Conservation (phyloP, 2,888 invertebrate species). For the Oegoconia quadripuncta region DNA sequence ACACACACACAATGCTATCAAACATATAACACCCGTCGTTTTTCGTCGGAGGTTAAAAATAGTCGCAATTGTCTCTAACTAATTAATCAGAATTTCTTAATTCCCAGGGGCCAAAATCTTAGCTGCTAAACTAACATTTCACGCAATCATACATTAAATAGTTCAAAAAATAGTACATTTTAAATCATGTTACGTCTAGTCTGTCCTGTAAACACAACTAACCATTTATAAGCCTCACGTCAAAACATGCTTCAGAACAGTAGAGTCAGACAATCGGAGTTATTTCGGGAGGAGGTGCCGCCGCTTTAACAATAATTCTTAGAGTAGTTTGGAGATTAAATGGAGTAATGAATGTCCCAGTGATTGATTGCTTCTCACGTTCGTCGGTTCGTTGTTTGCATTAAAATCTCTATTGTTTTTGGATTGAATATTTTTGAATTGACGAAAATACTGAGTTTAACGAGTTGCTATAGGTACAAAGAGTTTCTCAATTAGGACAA, state of each 20-base stretch:
- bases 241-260: conserved; percentile 48
- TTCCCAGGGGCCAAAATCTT: no score
- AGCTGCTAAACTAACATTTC: no score
- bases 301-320: conserved; percentile 42
- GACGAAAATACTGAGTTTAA: neutral
- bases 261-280: conserved; percentile 41
- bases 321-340: conserved; percentile 57
- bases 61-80: no score
- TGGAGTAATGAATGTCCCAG: conserved; percentile 57
- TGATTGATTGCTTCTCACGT: conserved; percentile 59
- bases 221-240: conserved; percentile 56
- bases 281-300: conserved; percentile 52
- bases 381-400: conserved; percentile 21
- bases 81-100: no score
- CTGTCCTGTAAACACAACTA: conserved; percentile 43
- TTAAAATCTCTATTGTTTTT: no score
- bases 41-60: no score
- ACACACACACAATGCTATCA: no score
- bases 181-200: conserved; percentile 29
- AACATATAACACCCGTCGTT: no score
- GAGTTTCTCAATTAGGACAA: no score
- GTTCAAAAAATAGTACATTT: no score
- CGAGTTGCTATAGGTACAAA: neutral
- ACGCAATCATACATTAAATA: no score
- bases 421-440: neutral